Conservation (phyloP, 2,113 vertebrate genomes). For the Holacanthus passer region DNA sequence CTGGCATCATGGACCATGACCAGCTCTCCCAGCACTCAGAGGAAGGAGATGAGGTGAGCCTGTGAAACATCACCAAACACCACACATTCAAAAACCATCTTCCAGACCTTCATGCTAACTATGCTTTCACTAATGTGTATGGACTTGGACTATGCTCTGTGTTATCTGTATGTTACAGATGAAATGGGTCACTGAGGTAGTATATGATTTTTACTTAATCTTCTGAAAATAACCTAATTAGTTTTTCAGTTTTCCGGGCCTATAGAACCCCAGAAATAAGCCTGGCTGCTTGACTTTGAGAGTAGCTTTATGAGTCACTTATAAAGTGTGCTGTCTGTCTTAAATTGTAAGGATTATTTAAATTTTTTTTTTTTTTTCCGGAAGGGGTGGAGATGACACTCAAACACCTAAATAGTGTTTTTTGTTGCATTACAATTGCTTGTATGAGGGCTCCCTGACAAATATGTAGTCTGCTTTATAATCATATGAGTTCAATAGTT, state of each 20-base stretch:
- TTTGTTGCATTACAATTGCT: too few relatives aligned
- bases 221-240: not conserved
- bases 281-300: not conserved
- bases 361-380: too few relatives aligned
- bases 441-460: not conserved
- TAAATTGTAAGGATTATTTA: too few relatives aligned
- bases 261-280: too few relatives aligned
- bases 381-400: too few relatives aligned
- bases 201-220: not conserved
- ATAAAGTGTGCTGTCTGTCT: not conserved
- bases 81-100: not conserved
- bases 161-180: not conserved
- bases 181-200: not conserved
- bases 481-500: not conserved
- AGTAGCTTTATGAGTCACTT: not conserved
- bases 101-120: not conserved
- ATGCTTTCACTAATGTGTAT: not conserved
- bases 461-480: not conserved
- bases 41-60: constrained; percentile 95
- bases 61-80: not conserved
- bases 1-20: constrained; percentile 99
- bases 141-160: not conserved
- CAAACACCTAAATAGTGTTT: too few relatives aligned
- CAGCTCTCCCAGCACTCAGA: constrained; percentile 97
- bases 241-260: not conserved